A percentile compares a stretch with the other conserved stretches of the same genome.
Conservation (phyloP, 2,888 invertebrate species). For the Pyrgus malvae region DNA sequence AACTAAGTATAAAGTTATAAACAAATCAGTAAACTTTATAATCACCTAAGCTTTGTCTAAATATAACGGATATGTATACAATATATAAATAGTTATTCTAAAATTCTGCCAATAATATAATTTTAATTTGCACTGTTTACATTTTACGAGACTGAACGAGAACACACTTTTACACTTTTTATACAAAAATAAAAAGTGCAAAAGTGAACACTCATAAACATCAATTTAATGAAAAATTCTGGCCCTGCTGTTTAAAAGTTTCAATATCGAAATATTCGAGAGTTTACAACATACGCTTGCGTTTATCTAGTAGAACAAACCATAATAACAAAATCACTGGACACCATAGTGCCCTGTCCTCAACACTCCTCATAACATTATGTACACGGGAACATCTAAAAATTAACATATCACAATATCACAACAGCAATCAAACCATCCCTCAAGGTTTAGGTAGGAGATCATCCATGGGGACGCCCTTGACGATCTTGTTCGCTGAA, state of each 20-base stretch:
- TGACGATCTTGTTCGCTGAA: constrained; percentile 80
- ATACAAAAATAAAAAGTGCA: constrained; percentile 15
- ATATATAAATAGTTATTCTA: neutral
- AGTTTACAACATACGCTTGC: too few species aligned
- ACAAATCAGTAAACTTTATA: constrained; percentile 11
- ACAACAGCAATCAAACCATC: neutral
- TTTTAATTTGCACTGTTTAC: too few species aligned
- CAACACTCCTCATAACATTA: neutral
- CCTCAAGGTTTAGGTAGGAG: constrained; percentile 66
- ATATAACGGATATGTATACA: constrained; percentile 1
- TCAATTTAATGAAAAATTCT: neutral
- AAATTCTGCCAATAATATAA: constrained; percentile 6
- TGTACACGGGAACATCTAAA: neutral
- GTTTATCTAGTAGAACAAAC: too few species aligned
- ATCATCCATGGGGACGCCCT: constrained; percentile 75
- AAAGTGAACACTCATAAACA: constrained; percentile 1
- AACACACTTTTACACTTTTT: constrained; percentile 6
- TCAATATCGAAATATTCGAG: too few species aligned
- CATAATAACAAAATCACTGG: neutral
- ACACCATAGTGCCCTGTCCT: neutral
- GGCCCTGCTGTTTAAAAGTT: neutral
- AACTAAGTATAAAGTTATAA: constrained; percentile 3
- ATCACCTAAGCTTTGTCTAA: constrained; percentile 1
- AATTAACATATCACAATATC: neutral
- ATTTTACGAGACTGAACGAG: too few species aligned